Evolutionary conservation across 2,797 vertebrate genomes (phyloP).

Genomic region (Setipinna tenuifilis): DNA sequence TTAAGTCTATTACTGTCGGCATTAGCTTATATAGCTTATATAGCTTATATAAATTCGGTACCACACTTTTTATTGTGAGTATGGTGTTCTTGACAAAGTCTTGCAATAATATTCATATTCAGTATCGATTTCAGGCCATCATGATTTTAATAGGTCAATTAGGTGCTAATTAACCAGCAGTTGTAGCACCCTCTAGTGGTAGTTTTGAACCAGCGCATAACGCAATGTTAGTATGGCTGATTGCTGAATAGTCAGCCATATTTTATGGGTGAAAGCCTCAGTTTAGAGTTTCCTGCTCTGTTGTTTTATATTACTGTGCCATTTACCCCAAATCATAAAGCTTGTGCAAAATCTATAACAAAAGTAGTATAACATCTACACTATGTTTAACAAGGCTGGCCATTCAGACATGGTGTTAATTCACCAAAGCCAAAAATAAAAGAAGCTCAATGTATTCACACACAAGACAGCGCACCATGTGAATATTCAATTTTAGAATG

Average conservation of each 20-base stretch:
- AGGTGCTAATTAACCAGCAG: neutral
- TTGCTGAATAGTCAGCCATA: neutral
- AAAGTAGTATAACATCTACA: neutral
- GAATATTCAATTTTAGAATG: neutral
- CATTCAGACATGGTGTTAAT: neutral
- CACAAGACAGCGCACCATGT: neutral
- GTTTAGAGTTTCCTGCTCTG: neutral
- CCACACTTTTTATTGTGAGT: too few relatives aligned
- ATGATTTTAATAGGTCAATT: neutral
- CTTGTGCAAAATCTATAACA: neutral
- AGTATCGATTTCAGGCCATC: neutral
- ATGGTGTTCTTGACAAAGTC: too few relatives aligned
- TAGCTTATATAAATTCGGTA: too few relatives aligned
- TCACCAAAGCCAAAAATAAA: neutral
- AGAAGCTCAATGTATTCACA: neutral
- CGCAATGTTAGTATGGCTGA: neutral
- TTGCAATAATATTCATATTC: neutral
- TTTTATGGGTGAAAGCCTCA: neutral
- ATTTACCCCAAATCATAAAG: neutral
- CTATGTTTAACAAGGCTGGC: neutral
- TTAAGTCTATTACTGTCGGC: too few relatives aligned
- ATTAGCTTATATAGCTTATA: too few relatives aligned
- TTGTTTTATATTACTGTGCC: neutral
- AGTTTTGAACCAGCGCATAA: neutral
- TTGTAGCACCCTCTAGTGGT: neutral